phyloP scores from a whole-genome alignment of 2,113 vertebrate genomes.

The Tursiops truncatus region DNA sequence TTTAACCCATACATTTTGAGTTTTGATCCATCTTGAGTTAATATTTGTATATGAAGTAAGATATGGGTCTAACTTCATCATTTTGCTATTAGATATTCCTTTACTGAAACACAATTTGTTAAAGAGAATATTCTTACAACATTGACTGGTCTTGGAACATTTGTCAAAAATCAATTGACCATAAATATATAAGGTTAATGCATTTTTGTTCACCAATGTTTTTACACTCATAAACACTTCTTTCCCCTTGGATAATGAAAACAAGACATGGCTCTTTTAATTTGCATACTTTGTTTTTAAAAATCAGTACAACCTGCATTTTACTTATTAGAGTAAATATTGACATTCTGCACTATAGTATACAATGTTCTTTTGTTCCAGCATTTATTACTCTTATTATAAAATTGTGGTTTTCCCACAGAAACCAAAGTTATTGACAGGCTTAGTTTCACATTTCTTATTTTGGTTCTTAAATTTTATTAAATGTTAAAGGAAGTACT shows the following conservation, averaged over 20 bases:
- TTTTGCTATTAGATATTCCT: background rate
- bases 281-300: background rate
- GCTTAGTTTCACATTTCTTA: background rate
- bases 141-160: background rate
- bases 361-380: background rate
- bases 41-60: background rate
- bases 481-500: conserved; percentile 5
- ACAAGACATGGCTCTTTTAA: background rate
- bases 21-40: background rate
- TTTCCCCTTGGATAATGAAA: background rate
- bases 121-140: background rate
- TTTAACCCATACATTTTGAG: background rate
- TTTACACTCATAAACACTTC: background rate
- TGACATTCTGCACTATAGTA: background rate
- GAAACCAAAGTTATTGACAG: background rate
- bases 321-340: background rate
- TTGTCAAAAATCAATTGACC: background rate
- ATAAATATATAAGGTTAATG: background rate
- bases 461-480: conserved; percentile 29
- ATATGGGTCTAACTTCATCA: background rate
- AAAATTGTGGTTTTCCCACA: background rate
- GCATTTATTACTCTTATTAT: background rate
- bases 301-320: conserved; percentile 7
- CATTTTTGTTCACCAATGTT: background rate
- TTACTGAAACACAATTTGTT: background rate